A percentile compares a stretch with the other conserved stretches of the same genome.
Conservation (phyloP, 2,888 invertebrate genomes). For the Philereme transversata region DNA sequence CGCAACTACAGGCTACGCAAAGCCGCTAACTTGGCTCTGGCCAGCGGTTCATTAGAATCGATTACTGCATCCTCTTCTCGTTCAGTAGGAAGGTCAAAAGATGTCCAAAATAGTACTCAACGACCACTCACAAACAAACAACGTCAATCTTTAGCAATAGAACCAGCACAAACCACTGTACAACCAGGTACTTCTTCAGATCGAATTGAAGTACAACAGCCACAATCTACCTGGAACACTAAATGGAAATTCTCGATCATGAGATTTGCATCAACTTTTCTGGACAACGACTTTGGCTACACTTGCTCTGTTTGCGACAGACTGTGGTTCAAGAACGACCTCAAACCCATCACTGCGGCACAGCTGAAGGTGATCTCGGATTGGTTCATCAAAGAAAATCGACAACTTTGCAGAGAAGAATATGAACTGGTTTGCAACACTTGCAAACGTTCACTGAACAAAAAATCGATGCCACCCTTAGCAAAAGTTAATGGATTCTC, state of each 20-base stretch:
- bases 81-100: too few species aligned
- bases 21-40: too few species aligned
- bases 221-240: conserved; percentile 46
- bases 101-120: too few species aligned
- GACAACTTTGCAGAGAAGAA: conserved; percentile 38
- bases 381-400: conserved; percentile 40
- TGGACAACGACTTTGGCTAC: conserved; percentile 53
- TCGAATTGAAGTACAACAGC: too few species aligned
- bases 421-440: conserved; percentile 45
- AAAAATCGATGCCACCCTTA: conserved; percentile 40
- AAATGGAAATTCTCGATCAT: conserved; percentile 49
- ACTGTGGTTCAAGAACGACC: conserved; percentile 56
- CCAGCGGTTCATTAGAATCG: too few species aligned
- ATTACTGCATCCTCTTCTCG: too few species aligned
- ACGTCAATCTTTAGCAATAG: too few species aligned
- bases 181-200: too few species aligned
- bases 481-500: conserved; percentile 52
- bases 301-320: conserved; percentile 54
- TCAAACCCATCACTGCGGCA: conserved; percentile 51
- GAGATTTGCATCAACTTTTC: conserved; percentile 47
- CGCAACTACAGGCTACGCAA: too few species aligned
- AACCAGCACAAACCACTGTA: too few species aligned
- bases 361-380: conserved; percentile 50
- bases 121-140: too few species aligned
- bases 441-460: conserved; percentile 45